Evolutionary conservation across 1,140 invertebrate genomes (phyloP).

Genomic region (Drosophila saltans): DNA sequence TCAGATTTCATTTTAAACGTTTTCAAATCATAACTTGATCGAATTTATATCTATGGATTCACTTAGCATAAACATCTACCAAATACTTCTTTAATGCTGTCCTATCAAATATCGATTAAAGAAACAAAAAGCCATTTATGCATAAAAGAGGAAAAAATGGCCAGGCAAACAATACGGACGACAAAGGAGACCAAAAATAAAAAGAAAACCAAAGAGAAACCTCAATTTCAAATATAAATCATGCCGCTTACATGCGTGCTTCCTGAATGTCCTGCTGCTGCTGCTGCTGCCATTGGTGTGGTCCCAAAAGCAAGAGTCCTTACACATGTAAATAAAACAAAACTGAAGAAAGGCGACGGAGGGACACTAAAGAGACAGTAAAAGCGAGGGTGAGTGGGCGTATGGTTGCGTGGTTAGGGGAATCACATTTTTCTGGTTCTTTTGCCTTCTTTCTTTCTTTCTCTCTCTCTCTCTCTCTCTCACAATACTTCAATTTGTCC

Average conservation of each 20-base stretch:
- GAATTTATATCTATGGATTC: background rate
- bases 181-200: background rate
- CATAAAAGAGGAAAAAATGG: constrained; percentile 18
- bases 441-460: background rate
- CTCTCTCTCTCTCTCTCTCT: background rate
- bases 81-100: background rate
- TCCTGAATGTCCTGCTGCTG: constrained; percentile 46
- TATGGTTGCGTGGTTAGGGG: background rate
- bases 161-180: constrained; percentile 28
- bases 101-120: constrained; percentile 51
- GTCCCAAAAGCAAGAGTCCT: constrained; percentile 36
- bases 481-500: background rate
- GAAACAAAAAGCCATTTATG: constrained; percentile 29
- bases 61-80: constrained; percentile 8
- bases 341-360: constrained; percentile 4
- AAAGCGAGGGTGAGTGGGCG: background rate
- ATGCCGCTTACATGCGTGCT: constrained; percentile 65
- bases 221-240: constrained; percentile 75
- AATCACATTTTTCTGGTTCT: constrained; percentile 5
- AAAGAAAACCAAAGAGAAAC: constrained; percentile 24
- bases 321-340: constrained; percentile 62
- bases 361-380: background rate
- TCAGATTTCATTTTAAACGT: background rate
- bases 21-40: background rate
- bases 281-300: constrained; percentile 1